Evolutionary conservation across 2,888 invertebrate genomes (phyloP).

Genomic region (Biston stratarius): DNA sequence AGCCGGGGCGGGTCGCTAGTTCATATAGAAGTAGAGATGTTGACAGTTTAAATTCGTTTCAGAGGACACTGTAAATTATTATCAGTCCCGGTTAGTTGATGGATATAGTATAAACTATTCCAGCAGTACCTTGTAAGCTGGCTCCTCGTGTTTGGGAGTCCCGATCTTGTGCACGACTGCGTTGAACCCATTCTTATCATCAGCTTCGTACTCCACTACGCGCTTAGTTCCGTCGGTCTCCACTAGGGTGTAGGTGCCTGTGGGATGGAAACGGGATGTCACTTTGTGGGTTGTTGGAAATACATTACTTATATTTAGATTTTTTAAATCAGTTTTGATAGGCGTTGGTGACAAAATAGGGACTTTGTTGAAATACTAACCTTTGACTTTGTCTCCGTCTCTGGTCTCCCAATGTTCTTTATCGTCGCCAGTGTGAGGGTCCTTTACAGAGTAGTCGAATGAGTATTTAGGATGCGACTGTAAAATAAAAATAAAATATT

Average conservation of each 20-base stretch:
- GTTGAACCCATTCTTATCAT: conserved; percentile 87
- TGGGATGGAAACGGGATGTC: too few species aligned
- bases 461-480: conserved; percentile 87
- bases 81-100: conserved; percentile 1
- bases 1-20: too few species aligned
- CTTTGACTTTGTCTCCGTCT: conserved; percentile 88
- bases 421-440: conserved; percentile 86
- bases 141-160: conserved; percentile 67
- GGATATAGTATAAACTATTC: conserved; percentile 41
- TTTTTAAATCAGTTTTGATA: too few species aligned
- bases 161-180: conserved; percentile 86
- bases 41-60: too few species aligned
- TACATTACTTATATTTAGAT: too few species aligned
- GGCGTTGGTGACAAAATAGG: too few species aligned
- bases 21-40: too few species aligned
- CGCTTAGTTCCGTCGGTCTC: conserved; percentile 87
- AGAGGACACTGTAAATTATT: too few species aligned
- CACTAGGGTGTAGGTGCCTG: conserved; percentile 85
- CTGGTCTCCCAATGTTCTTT: conserved; percentile 88
- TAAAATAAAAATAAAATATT: too few species aligned
- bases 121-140: conserved; percentile 27
- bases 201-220: conserved; percentile 86
- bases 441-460: conserved; percentile 87
- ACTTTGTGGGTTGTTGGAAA: background rate
- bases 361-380: too few species aligned